A percentile compares a stretch with the other conserved stretches of the same genome.
Conservation (phyloP, 2,113 vertebrate genomes). For the Datnioides undecimradiatus region DNA sequence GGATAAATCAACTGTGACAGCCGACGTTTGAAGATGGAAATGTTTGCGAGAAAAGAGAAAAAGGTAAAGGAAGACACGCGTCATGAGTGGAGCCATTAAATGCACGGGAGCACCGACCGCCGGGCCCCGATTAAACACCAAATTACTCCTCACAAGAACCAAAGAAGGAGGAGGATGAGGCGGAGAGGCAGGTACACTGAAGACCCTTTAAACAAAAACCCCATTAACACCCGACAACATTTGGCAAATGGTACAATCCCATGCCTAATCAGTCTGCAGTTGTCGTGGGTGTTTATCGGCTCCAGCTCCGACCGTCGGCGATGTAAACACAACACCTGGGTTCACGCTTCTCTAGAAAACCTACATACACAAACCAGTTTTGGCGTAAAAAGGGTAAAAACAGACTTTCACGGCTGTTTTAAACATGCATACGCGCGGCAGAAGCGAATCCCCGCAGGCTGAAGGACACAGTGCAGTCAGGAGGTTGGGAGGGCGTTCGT, state of each 20-base stretch:
- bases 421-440: not conserved
- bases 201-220: too few species aligned
- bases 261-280: too few species aligned
- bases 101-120: not conserved
- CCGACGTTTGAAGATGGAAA: conserved; percentile 14
- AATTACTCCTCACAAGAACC: conserved; percentile 4
- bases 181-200: not conserved
- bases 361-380: too few species aligned
- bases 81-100: not conserved
- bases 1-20: conserved; percentile 3
- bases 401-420: conserved; percentile 17
- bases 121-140: conserved; percentile 1
- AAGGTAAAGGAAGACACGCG: not conserved
- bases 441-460: not conserved
- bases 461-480: not conserved
- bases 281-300: too few species aligned
- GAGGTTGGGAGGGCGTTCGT: not conserved
- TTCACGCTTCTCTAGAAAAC: too few species aligned
- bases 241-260: too few species aligned
- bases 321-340: too few species aligned
- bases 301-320: too few species aligned
- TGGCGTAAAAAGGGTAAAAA: too few species aligned
- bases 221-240: too few species aligned
- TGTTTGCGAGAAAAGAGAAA: not conserved
- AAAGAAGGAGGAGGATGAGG: not conserved